Base-by-base conservation (phyloP, 2,113 vertebrate species). In the Sinocyclocheilus grahami region DNA sequence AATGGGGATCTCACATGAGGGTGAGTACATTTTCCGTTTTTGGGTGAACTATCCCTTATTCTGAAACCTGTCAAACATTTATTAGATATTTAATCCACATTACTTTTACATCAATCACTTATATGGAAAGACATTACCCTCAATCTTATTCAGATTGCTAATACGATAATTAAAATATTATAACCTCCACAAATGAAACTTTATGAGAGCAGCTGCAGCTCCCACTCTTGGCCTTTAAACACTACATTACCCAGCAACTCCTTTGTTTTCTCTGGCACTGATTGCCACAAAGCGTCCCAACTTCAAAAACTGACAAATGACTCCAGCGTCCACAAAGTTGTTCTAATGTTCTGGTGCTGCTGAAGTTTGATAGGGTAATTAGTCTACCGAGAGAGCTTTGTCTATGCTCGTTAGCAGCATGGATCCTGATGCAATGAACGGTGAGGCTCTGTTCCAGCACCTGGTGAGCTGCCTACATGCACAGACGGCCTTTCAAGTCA, bases 231-330 rank as follows among this genome's bases (percentile, higher is more conserved):
- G 62, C 16, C 8, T 82, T 82, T 53, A 39, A 37, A 48, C 53
- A 82, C 37, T 80, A 62, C 62, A 67, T 82, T 82, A 82, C 33
- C 39, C 39, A 67, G 39, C 39, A 18, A 14, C 79, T 10, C 7
- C 13, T 8, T 14, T 39, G 37, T 78, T 80, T 58, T 67, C 16
- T 87, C 76, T 77, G 51, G n/a, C 67, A 63, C 27, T 42, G 63
- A 46, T 42, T 20, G 58, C 58, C 58, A 62, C 22, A 62, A n/a
- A 60, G n/a, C 42, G 18, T n/a, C 71, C 71, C 37, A 74, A 6
- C 86, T 78, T 83, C 37, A 76, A 78, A 74, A 51, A 42, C 48
- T 69, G 24, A 46, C 65, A 65, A 87, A 88, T 63, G 78, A 18
- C 37, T 69, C 63, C 72, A 55, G 12, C 39, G 37, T 71, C 65